A percentile compares a stretch with the other conserved stretches of the same genome.
These are phyloP conservation scores for Drosophila anomelani DNA, from an alignment of 2,888 invertebrate genomes.

Conservation along the genomic window DNA sequence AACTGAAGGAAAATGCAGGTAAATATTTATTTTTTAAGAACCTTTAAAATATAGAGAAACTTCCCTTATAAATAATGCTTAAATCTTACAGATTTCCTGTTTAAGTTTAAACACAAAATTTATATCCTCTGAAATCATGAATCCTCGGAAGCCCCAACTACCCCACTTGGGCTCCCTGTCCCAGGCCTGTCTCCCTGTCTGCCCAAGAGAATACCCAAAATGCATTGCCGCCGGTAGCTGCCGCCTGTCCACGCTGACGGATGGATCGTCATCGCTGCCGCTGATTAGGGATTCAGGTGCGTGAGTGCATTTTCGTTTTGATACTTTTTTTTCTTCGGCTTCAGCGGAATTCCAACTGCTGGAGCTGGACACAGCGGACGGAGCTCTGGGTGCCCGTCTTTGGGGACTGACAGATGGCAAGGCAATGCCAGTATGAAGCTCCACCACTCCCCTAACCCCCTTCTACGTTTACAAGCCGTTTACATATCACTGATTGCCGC, in stretches of 20 bases:
- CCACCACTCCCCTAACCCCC: background rate
- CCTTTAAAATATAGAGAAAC: too few relatives aligned
- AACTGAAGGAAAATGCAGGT: too few relatives aligned
- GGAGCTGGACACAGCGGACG: constrained; percentile 42
- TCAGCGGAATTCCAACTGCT: constrained; percentile 69
- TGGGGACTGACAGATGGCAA: constrained; percentile 67
- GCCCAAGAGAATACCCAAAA: constrained; percentile 52
- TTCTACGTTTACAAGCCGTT: constrained; percentile 38
- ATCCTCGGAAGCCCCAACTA: background rate
- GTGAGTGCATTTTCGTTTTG: constrained; percentile 67
- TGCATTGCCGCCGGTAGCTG: constrained; percentile 66
- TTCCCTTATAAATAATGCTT: too few relatives aligned
- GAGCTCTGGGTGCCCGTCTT: constrained; percentile 57
- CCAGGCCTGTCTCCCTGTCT: constrained; percentile 4
- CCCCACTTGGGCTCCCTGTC: background rate
- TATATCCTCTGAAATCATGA: rapidly evolving
- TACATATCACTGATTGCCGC: constrained; percentile 51
- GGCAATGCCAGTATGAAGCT: constrained; percentile 34
- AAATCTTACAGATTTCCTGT: too few relatives aligned
- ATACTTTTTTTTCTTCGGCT: constrained; percentile 49
- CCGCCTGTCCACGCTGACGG: constrained; percentile 44
- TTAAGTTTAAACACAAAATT: background rate
- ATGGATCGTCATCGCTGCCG: constrained; percentile 37
- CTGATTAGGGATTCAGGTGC: constrained; percentile 79
- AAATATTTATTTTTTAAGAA: too few relatives aligned